These are phyloP conservation scores for Dromius quadrimaculatus DNA, from an alignment of 2,888 invertebrate genomes.

Conservation along the genomic window DNA sequence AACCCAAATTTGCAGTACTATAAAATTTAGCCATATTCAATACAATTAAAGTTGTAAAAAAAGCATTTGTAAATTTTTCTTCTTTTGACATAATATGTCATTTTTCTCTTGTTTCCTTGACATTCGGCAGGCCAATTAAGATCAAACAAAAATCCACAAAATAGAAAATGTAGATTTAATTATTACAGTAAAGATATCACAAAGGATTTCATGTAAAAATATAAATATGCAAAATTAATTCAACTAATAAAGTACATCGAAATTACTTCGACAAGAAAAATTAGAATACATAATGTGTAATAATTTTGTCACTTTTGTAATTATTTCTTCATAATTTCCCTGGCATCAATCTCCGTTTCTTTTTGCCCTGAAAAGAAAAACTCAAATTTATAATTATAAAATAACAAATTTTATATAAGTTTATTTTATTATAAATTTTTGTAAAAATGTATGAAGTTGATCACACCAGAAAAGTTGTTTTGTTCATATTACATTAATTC, in stretches of 20 bases:
- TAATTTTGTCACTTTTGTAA: constrained; percentile 30
- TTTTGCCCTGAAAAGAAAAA: constrained; percentile 52
- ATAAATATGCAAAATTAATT: constrained; percentile 44
- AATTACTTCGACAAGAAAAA: constrained; percentile 24
- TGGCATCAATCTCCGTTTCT: constrained; percentile 46
- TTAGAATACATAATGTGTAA: constrained; percentile 36
- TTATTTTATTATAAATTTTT: constrained; percentile 47
- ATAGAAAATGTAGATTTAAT: constrained; percentile 49
- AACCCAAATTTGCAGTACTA: background rate
- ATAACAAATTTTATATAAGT: constrained; percentile 39
- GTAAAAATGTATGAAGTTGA: constrained; percentile 48
- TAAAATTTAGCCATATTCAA: constrained; percentile 19
- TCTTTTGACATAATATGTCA: constrained; percentile 26
- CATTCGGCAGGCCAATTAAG: constrained; percentile 33
- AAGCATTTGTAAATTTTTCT: constrained; percentile 14
- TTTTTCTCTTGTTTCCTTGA: constrained; percentile 37
- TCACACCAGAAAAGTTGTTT: constrained; percentile 39
- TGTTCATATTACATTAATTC: constrained; percentile 37
- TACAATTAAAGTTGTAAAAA: constrained; percentile 14
- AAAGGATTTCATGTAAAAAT: constrained; percentile 48
- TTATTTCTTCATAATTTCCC: constrained; percentile 35
- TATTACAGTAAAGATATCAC: constrained; percentile 48
- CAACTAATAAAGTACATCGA: constrained; percentile 42
- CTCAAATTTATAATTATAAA: constrained; percentile 46
- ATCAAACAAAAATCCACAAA: constrained; percentile 45